Evolutionary conservation across 2,888 invertebrate species (phyloP).

Genomic region (Leuctra nigra): DNA sequence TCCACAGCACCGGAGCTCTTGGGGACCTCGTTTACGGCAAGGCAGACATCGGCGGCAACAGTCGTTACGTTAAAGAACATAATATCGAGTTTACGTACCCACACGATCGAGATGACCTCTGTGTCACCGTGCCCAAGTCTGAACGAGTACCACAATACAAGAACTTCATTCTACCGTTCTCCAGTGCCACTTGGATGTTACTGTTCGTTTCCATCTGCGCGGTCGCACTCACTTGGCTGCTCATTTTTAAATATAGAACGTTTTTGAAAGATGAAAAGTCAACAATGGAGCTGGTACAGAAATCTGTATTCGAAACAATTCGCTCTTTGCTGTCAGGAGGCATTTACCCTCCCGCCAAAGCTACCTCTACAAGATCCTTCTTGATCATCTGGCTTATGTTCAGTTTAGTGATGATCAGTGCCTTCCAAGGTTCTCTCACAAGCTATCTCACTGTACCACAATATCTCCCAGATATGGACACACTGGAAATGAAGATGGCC

Average conservation of each 20-base stretch:
- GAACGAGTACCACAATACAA: constrained; percentile 40
- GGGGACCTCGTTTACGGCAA: constrained; percentile 37
- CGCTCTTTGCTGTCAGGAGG: background rate
- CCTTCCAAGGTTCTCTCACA: constrained; percentile 42
- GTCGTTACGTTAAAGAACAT: constrained; percentile 40
- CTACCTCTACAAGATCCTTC: background rate
- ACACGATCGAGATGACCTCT: constrained; percentile 39
- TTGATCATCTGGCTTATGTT: constrained; percentile 37
- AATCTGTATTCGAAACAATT: background rate
- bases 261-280: background rate
- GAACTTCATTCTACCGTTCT: constrained; percentile 31
- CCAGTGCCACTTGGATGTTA: constrained; percentile 30
- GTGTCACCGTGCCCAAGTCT: constrained; percentile 42
- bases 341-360: background rate
- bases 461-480: constrained; percentile 43
- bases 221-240: background rate
- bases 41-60: constrained; percentile 40
- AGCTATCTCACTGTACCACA: constrained; percentile 40
- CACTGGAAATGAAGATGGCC: too few relatives aligned
- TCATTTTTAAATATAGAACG: background rate
- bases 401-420: constrained; percentile 39
- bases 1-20: constrained; percentile 35
- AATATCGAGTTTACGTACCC: constrained; percentile 38
- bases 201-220: constrained; percentile 23
- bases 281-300: background rate